Base-by-base conservation (phyloP, 2,113 vertebrate genomes). In the Podarcis muralis region DNA sequence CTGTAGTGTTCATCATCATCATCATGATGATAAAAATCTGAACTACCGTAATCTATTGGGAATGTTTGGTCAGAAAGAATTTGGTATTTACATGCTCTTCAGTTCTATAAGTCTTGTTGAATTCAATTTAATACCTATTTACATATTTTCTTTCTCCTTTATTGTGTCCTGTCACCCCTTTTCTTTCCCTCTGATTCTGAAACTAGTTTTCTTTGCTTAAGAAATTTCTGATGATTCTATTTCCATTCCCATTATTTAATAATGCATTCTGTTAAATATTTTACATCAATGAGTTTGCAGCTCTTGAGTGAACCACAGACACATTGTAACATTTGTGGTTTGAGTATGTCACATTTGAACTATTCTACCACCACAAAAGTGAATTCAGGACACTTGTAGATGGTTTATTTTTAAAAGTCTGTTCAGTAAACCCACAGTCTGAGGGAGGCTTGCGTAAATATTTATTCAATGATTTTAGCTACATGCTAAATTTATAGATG, bases 251-350 rank as follows among this genome's bases (percentile, higher is more conserved):
- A 57, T 82, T 75, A 22, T 81, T 86, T 75, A 85, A 81, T 81
- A 82, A n/a, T 86, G 40, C n/a, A 77, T 66, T 30, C 37, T 88
- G 5, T 81, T 86, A 37, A 85, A 86, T 86, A 75, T 35, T 82
- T 89, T 75, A 86, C 35, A 27, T 35, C 12, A n/a, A 20, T 9
- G 12, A 15, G 13, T 77, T 69, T 68, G 74, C 59, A 69, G 59
- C 11, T 84, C 65, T 69, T 68, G 3, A 71, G 25, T 27, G 68
- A 65, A 74, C 16, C 1, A 2, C 2, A 37, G 71, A 22, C 20
- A 59, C 11, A 23, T 23, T 85, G 48, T 53, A 53, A 53, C 48
- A 16, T 74, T 48, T 48, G 30, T 84, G 69, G 43, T 57, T 59
- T 84, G 83, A 35, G 35, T 32, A n/a, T 71, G 18, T 57, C 48